Conservation (phyloP, 2,888 invertebrate genomes). For the Hedychridium roseum region DNA sequence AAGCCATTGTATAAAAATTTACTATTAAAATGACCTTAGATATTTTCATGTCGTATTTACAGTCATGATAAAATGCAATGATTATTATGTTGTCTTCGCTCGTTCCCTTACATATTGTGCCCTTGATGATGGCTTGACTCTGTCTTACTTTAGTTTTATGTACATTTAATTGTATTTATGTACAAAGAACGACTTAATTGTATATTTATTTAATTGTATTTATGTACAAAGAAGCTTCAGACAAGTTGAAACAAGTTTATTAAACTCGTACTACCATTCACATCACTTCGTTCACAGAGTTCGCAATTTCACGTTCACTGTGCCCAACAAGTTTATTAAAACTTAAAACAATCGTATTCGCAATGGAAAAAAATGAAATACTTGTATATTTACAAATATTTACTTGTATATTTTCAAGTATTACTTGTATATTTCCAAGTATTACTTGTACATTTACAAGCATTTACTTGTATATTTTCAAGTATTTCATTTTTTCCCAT, state of each 20-base stretch:
- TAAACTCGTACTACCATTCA: slow-evolving; percentile 59
- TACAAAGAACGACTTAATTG: slow-evolving; percentile 64
- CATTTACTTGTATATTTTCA: too few species aligned
- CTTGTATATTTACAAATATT: slow-evolving; percentile 64
- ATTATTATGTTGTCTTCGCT: slow-evolving; percentile 43
- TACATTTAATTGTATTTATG: slow-evolving; percentile 63
- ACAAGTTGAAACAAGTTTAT: too few species aligned
- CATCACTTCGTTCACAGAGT: slow-evolving; percentile 56
- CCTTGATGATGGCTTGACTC: slow-evolving; percentile 59
- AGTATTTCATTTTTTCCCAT: slow-evolving; percentile 49
- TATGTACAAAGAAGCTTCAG: too few species aligned
- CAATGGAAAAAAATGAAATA: slow-evolving; percentile 45
- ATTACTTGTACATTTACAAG: too few species aligned
- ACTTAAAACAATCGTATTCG: slow-evolving; percentile 42
- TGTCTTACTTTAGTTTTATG: slow-evolving; percentile 55
- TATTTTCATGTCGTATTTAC: slow-evolving; percentile 53
- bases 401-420: too few species aligned
- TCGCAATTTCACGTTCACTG: slow-evolving; percentile 54
- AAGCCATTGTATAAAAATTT: slow-evolving; percentile 51
- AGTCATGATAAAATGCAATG: slow-evolving; percentile 56
- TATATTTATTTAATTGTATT: too few species aligned
- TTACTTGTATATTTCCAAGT: too few species aligned
- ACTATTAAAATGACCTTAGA: slow-evolving; percentile 47
- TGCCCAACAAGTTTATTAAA: slow-evolving; percentile 43
- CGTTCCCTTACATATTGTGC: slow-evolving; percentile 43